Conservation (phyloP, 2,888 invertebrate genomes). For the Drosophila hamatofila region DNA sequence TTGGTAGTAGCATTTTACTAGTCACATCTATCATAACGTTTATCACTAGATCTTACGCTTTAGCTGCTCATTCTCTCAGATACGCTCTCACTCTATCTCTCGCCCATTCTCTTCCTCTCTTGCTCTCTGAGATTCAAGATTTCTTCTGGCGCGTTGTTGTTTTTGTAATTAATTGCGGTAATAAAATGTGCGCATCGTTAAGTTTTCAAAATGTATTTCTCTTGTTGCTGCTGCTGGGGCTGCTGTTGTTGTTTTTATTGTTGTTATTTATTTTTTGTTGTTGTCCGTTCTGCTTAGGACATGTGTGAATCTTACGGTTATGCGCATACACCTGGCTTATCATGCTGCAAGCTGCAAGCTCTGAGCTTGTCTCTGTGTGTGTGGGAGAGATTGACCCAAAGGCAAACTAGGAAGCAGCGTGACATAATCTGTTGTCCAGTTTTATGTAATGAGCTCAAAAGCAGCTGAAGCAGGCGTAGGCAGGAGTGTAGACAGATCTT, state of each 20-base stretch:
- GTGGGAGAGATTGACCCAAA: slow-evolving; percentile 1
- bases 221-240: slow-evolving; percentile 46
- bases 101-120: slow-evolving; percentile 17
- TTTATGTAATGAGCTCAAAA: slow-evolving; percentile 21
- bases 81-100: slow-evolving; percentile 6
- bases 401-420: slow-evolving; percentile 23
- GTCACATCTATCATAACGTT: slow-evolving; percentile 79
- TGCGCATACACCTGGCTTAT: slow-evolving; percentile 48
- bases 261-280: slow-evolving; percentile 11
- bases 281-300: slow-evolving; percentile 32
- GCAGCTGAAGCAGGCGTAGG: slow-evolving; percentile 39
- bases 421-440: slow-evolving; percentile 56
- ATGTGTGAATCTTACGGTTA: slow-evolving; percentile 77
- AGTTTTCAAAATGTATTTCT: slow-evolving; percentile 80
- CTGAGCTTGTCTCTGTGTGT: slow-evolving; percentile 2
- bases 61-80: slow-evolving; percentile 25
- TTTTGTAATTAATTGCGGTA: slow-evolving; percentile 84
- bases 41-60: slow-evolving; percentile 58
- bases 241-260: slow-evolving; percentile 8
- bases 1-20: slow-evolving; percentile 81
- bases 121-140: slow-evolving; percentile 55
- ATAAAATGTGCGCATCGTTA: slow-evolving; percentile 84
- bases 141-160: slow-evolving; percentile 58
- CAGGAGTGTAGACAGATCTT: not conserved
- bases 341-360: slow-evolving; percentile 2